Base-by-base conservation (phyloP, 2,113 vertebrate genomes). In the Oryzias melastigma region DNA sequence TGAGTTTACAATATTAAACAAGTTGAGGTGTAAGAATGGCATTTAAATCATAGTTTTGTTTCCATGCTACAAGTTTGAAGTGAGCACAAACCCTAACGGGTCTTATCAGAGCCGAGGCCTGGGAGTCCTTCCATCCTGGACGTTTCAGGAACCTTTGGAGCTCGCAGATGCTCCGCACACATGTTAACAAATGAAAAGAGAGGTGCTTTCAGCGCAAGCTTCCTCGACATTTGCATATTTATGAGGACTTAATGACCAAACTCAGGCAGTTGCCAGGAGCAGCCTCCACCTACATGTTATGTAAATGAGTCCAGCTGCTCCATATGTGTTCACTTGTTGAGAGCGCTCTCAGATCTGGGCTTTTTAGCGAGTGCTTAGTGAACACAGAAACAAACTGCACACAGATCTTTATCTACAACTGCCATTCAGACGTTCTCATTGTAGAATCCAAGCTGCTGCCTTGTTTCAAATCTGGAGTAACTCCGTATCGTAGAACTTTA, bases 231-330 rank as follows among this genome's bases (percentile, higher is more conserved):
- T 56, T 82, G 45, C 71, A 80, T 81, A 80, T 87, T 78, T 80
- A 84, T 84, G 64, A 76, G 62, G 68, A 73, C 73, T 83, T 81
- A 86, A 84, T 74, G 80, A 87, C 81, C 73, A 81, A 80, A 79
- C 58, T 52, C 48, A 81, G 50, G 62, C 70, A 41, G 70, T 80
- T 66, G 76, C 65, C 60, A 62, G 78, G 75, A 66, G 68, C 70
- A 42, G 51, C 68, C 62, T 81, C 85, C 80, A 83, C 80, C 84
- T 82, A 73, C 75, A 65, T 52, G 61, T 3, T 65, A 83, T 85
- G 84, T 58, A 81, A 73, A 85, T 84, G 51, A 79, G 59, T 19
- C 14, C 46, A 0, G 52, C 68, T 49, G 51, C 43, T 56, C 82
- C 72, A 62, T 75, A 58, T 78, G 79, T 63, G 77, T 20, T 41